These are phyloP conservation scores for Meloidogyne hapla DNA, from an alignment of 1,140 invertebrate genomes.

Conservation along the genomic window DNA sequence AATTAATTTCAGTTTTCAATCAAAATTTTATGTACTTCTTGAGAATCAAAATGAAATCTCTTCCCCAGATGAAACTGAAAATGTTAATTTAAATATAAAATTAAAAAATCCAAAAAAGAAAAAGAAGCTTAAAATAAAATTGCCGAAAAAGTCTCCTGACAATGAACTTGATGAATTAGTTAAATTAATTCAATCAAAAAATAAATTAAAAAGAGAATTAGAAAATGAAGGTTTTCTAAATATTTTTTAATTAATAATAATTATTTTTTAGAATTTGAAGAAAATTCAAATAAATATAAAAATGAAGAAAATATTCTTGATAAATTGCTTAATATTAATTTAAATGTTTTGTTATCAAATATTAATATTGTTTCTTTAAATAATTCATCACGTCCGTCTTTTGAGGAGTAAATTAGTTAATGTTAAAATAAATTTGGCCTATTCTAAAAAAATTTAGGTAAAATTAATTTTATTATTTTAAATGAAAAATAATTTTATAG, in stretches of 20 bases:
- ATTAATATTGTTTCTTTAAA: not conserved
- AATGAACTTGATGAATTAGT: constrained; percentile 19
- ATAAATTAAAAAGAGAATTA: not conserved
- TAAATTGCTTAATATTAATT: not conserved
- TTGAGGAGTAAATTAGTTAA: constrained; percentile 24
- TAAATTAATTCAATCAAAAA: not conserved
- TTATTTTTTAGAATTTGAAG: not conserved
- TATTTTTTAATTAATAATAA: not conserved
- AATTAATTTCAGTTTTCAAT: constrained; percentile 8
- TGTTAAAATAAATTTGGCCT: constrained; percentile 31
- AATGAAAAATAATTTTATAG: constrained; percentile 4
- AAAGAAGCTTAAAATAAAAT: not conserved
- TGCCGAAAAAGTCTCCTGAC: constrained; percentile 4
- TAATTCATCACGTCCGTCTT: not conserved
- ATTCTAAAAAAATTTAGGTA: constrained; percentile 24
- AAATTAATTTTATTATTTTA: not conserved
- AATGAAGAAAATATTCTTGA: not conserved
- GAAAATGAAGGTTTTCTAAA: not conserved
- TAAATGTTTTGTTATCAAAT: not conserved
- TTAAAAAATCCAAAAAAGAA: not conserved
- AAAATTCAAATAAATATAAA: not conserved
- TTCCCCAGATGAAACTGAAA: not conserved
- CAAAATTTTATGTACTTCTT: constrained; percentile 30
- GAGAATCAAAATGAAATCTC: not conserved
- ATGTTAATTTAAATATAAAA: not conserved